Percentiles rank a stretch among this genome's conserved stretches.
These are phyloP conservation scores for Dusona sp. DNA, from an alignment of 2,888 invertebrate species.

Conservation along the genomic window DNA sequence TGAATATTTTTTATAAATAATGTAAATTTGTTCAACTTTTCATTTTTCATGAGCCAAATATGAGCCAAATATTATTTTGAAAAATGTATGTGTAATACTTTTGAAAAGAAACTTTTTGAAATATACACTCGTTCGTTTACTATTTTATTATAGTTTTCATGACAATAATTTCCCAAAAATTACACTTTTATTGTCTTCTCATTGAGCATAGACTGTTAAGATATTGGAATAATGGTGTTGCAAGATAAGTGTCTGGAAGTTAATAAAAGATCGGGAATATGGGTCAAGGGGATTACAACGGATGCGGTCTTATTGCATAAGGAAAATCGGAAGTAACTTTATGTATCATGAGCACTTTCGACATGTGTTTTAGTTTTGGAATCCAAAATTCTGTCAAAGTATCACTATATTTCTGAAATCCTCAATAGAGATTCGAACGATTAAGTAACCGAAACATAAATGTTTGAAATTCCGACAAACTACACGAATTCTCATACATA, in stretches of 20 bases:
- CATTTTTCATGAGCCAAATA: too few relatives aligned
- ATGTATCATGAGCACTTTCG: neutral
- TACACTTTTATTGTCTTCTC: neutral
- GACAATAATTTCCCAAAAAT: neutral
- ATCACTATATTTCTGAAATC: neutral
- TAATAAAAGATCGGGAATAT: slow-evolving; percentile 9
- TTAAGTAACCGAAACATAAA: neutral
- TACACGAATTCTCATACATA: neutral
- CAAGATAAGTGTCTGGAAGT: neutral
- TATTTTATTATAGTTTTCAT: neutral
- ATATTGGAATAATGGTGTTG: neutral
- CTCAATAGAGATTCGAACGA: neutral
- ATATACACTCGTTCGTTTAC: too few relatives aligned
- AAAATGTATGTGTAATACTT: neutral
- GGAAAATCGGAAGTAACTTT: neutral
- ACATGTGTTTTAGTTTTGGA: neutral
- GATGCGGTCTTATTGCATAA: neutral
- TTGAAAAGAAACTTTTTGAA: too few relatives aligned
- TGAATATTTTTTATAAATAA: too few relatives aligned
- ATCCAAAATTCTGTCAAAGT: neutral
- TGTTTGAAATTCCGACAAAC: neutral
- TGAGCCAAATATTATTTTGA: neutral
- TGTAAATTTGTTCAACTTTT: too few relatives aligned
- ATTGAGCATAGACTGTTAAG: neutral
- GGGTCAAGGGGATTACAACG: neutral